Evolutionary conservation across 2,797 vertebrate genomes (phyloP).

Genomic region (Neoniphon sammara): DNA sequence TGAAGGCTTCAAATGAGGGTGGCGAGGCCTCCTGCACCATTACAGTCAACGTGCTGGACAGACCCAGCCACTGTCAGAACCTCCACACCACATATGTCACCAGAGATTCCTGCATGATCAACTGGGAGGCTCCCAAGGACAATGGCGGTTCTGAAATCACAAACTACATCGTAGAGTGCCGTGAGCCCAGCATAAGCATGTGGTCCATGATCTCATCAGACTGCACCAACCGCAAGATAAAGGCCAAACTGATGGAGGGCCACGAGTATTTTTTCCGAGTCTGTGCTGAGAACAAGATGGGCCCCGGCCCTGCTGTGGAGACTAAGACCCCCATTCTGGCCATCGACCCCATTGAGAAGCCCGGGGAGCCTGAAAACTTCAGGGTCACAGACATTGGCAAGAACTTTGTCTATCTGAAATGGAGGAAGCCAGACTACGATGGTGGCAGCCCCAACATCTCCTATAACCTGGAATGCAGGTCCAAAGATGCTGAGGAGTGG

Average conservation of each 20-base stretch:
- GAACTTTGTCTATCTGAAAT: slow-evolving; percentile 92
- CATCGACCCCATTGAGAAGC: slow-evolving; percentile 94
- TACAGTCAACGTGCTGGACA: slow-evolving; percentile 94
- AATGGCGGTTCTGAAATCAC: slow-evolving; percentile 99
- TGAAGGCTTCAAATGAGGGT: slow-evolving; percentile 94
- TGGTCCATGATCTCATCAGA: slow-evolving; percentile 96
- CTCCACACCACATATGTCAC: slow-evolving; percentile 90
- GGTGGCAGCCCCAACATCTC: slow-evolving; percentile 95
- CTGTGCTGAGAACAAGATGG: slow-evolving; percentile 96
- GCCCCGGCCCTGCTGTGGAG: slow-evolving; percentile 91
- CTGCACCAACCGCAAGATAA: slow-evolving; percentile 93
- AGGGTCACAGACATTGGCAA: slow-evolving; percentile 94
- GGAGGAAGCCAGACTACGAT: slow-evolving; percentile 96
- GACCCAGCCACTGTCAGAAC: slow-evolving; percentile 96
- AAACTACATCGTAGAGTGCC: slow-evolving; percentile 97
- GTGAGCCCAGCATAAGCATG: slow-evolving; percentile 91
- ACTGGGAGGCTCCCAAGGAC: slow-evolving; percentile 95
- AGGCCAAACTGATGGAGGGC: slow-evolving; percentile 93
- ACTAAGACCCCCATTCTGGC: slow-evolving; percentile 93
- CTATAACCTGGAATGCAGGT: slow-evolving; percentile 93
- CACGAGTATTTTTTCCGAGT: slow-evolving; percentile 97
- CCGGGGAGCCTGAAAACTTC: slow-evolving; percentile 97
- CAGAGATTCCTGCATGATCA: slow-evolving; percentile 93
- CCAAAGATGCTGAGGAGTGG: slow-evolving; percentile 92
- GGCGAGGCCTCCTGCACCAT: slow-evolving; percentile 94